phyloP scores from a whole-genome alignment of 2,113 vertebrate genomes.

The Petrocephalus zakoni region DNA sequence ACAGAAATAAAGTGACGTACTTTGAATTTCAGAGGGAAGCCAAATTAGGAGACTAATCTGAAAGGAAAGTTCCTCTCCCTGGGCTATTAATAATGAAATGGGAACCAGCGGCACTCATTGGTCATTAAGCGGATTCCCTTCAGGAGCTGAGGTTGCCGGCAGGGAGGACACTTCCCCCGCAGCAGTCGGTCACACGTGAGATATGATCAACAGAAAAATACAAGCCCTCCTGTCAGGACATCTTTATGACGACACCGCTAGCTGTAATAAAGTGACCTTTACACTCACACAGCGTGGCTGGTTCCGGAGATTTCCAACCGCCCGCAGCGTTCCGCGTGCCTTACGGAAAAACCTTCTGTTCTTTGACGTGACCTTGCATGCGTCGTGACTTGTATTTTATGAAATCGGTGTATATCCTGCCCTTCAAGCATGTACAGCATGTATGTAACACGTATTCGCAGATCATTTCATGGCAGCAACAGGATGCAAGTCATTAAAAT shows the following conservation, averaged over 20 bases:
- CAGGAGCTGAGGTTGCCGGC: neutral
- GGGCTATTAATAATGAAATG: slow-evolving; percentile 24
- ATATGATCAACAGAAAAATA: slow-evolving; percentile 2
- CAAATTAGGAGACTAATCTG: slow-evolving; percentile 16
- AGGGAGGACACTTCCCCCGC: neutral
- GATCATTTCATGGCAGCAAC: neutral
- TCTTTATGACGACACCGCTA: neutral
- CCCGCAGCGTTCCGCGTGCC: neutral
- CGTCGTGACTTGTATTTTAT: neutral
- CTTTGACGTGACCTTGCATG: neutral
- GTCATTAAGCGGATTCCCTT: slow-evolving; percentile 19
- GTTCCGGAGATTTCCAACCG: neutral
- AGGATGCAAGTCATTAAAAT: neutral
- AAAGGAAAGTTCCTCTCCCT: slow-evolving; percentile 18
- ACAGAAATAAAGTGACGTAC: neutral
- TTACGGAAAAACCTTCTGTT: neutral
- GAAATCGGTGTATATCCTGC: neutral
- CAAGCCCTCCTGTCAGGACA: neutral
- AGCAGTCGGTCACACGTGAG: neutral
- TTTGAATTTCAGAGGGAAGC: neutral
- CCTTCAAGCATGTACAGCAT: too few species aligned
- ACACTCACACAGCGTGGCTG: neutral
- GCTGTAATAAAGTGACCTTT: slow-evolving; percentile 1
- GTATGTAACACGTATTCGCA: neutral
- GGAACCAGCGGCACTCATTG: slow-evolving; percentile 8